Base-by-base conservation (phyloP, 2,797 vertebrate genomes). In the Myiotriccus ornatus region DNA sequence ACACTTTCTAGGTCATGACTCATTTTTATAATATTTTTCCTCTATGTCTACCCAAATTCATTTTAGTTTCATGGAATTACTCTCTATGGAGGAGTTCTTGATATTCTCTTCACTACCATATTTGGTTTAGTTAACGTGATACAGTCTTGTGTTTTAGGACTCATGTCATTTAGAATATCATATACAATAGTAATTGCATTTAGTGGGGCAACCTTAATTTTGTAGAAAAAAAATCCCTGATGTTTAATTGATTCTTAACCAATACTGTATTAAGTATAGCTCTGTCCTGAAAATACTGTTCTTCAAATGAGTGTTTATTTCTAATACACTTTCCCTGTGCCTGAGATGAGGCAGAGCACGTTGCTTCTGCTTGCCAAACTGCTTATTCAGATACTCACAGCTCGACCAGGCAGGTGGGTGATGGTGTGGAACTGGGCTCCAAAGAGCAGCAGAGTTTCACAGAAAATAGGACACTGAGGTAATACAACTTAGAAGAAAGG, bases 401-500 rank as follows among this genome's bases (percentile, higher is more conserved):
- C 79, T 76, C 60, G 46, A 24, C 55, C 65, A 56, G 70, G 70
- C 63, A 55, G 47, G 57, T 46, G 78, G 22, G 24, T 68, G 70
- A 67, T 0, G 0, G 25, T 32, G 17, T 64, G 2, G 1, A 70
- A 7, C 37, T 0, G 0, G 28, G 52, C 83, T 76, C 35, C 17
- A 32, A 73, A 67, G 23, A 80, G 77, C 74, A 57, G 24, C 46
- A 44, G 73, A 56, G n/a, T 41, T 82, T 56, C 52, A 50, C 23
- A 62, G 77, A 34, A 81, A 59, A 39, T 12, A 53, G 64, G 64
- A 57, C 49, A 30, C 32, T 6, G 16, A 90, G 68, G 24, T 37
- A 12, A 23, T 20, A 24, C 57, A 62, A 34, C 9, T 37, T 39
- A 41, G 23, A 59, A 67, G 68, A 73, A 59, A 57, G 35, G 59